Conservation (phyloP, 2,113 vertebrate genomes). For the Mola mola region DNA sequence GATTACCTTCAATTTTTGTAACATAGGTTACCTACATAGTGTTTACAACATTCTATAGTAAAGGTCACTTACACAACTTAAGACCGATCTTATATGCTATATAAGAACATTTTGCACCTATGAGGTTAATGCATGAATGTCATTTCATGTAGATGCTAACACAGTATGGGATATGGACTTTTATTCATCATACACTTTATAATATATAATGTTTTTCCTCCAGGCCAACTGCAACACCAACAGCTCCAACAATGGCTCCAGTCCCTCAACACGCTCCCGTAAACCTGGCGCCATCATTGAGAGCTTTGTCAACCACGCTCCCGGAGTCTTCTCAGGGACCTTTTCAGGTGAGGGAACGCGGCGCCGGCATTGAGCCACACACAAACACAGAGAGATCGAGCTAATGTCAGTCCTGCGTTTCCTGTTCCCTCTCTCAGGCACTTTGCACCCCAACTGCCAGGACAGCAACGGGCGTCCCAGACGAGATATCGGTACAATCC, state of each 20-base stretch:
- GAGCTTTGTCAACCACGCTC: conserved; percentile 96
- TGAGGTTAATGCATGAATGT: neutral
- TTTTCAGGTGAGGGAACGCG: conserved; percentile 86
- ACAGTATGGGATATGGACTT: neutral
- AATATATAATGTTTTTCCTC: neutral
- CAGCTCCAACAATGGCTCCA: conserved; percentile 70
- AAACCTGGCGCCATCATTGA: conserved; percentile 95
- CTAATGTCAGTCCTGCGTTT: neutral
- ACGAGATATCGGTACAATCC: conserved; percentile 95
- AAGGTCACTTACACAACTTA: conserved; percentile 27
- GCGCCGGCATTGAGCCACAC: conserved; percentile 1
- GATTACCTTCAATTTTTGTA: conserved; percentile 19
- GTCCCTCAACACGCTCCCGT: conserved; percentile 84
- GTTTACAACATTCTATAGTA: conserved; percentile 1
- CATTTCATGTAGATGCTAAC: neutral
- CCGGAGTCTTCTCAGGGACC: conserved; percentile 96
- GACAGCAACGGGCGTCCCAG: conserved; percentile 95
- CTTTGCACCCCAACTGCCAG: conserved; percentile 98
- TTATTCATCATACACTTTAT: neutral
- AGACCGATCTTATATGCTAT: neutral
- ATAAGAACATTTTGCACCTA: neutral
- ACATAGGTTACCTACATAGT: conserved; percentile 26
- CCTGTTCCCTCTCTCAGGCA: conserved; percentile 81
- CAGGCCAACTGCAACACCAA: conserved; percentile 86
- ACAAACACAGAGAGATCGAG: neutral